Percentiles rank a stretch among this genome's conserved stretches.
Evolutionary conservation across 2,113 vertebrate genomes (phyloP).

Genomic region (Poeciliopsis occidentalis): DNA sequence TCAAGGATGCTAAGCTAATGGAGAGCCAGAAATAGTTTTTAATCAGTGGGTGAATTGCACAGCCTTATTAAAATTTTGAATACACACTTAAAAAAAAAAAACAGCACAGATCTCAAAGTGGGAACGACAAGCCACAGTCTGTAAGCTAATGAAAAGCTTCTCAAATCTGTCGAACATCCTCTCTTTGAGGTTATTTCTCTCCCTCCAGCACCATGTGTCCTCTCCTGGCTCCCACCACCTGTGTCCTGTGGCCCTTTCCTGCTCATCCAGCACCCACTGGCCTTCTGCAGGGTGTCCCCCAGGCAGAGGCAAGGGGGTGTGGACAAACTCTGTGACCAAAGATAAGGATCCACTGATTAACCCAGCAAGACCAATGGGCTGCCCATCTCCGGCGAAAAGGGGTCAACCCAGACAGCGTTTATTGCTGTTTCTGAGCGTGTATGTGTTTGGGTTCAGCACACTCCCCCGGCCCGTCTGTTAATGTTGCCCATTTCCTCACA

Average conservation of each 20-base stretch:
- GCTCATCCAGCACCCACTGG: conserved; percentile 54
- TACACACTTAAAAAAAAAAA: background rate
- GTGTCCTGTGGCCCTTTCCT: conserved; percentile 70
- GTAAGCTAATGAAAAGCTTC: background rate
- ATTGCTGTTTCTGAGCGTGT: conserved; percentile 61
- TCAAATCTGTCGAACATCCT: conserved; percentile 31
- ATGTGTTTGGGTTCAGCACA: conserved; percentile 73
- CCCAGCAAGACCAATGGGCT: conserved; percentile 27
- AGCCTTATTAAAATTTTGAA: background rate
- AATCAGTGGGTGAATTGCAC: background rate
- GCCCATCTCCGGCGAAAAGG: conserved; percentile 12
- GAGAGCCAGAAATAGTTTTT: background rate
- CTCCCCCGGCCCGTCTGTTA: conserved; percentile 66
- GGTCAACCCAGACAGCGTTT: conserved; percentile 56
- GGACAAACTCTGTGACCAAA: conserved; percentile 57
- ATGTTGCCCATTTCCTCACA: conserved; percentile 75
- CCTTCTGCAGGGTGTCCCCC: conserved; percentile 59
- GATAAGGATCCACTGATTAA: conserved; percentile 69
- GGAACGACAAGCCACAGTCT: background rate
- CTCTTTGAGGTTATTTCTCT: conserved; percentile 37
- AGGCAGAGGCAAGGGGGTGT: conserved; percentile 44
- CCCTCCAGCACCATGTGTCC: conserved; percentile 60
- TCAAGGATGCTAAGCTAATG: background rate
- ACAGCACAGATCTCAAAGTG: background rate
- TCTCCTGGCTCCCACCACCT: conserved; percentile 60